phyloP scores from a whole-genome alignment of 2,888 invertebrate species.

The Anarsia innoxiella region DNA sequence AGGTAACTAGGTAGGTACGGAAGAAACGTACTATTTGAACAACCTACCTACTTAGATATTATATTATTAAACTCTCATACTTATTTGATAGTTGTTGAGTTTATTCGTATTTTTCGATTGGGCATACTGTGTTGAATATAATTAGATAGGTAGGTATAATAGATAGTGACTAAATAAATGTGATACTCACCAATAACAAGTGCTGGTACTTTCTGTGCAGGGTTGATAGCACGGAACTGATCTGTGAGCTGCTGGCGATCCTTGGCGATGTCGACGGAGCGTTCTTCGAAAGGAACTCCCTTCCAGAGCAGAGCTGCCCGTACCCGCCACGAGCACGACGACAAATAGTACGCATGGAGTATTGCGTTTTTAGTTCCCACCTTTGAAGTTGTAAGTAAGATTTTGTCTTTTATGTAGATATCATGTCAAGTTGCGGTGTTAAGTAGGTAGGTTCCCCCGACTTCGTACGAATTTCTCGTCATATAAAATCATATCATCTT shows the following conservation, averaged over 20 bases:
- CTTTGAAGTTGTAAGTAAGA: slow-evolving; percentile 19
- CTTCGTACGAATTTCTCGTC: no score
- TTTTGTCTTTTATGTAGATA: no score
- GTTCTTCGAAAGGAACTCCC: slow-evolving; percentile 47
- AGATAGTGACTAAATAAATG: background rate
- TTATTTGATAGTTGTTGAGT: no score
- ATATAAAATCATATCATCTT: no score
- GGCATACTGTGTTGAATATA: no score
- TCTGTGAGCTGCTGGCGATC: slow-evolving; percentile 39
- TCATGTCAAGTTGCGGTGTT: no score
- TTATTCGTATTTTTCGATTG: no score
- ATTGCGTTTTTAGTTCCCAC: slow-evolving; percentile 35
- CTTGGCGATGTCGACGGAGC: slow-evolving; percentile 44
- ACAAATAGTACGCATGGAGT: slow-evolving; percentile 72
- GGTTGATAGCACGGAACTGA: slow-evolving; percentile 50
- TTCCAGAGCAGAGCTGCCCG: slow-evolving; percentile 55
- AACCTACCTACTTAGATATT: no score
- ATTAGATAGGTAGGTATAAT: slow-evolving; percentile 18
- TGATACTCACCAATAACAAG: slow-evolving; percentile 53
- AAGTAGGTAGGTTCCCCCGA: no score
- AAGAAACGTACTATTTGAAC: no score
- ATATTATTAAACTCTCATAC: no score
- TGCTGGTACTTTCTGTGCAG: slow-evolving; percentile 62
- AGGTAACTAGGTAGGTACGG: no score
- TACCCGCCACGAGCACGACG: slow-evolving; percentile 78